phyloP scores from a whole-genome alignment of 2,888 invertebrate genomes.

The Drosophila peninsularis region DNA sequence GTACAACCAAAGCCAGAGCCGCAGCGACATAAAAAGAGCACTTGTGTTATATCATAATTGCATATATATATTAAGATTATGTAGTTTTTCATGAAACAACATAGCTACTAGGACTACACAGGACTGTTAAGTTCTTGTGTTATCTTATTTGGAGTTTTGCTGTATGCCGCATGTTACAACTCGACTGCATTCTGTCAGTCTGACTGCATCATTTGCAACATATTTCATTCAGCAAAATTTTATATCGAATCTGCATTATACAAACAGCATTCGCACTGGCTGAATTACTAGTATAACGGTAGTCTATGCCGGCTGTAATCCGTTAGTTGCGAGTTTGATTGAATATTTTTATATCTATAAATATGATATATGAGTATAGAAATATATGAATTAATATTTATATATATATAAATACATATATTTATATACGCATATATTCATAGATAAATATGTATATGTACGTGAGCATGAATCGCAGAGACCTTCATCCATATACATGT shows the following conservation, averaged over 20 bases:
- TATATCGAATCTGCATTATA: slow-evolving; percentile 1
- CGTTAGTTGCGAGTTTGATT: background rate
- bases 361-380: background rate
- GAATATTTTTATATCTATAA: background rate
- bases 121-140: slow-evolving; percentile 13
- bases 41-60: slow-evolving; percentile 55
- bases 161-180: slow-evolving; percentile 22
- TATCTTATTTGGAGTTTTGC: slow-evolving; percentile 33
- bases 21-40: slow-evolving; percentile 30
- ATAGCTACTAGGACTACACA: slow-evolving; percentile 44
- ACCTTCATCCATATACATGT: background rate
- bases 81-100: background rate
- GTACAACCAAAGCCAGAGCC: slow-evolving; percentile 7
- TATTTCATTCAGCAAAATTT: slow-evolving; percentile 18
- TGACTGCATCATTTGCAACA: slow-evolving; percentile 2
- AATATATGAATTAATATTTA: slow-evolving; percentile 1
- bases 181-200: background rate
- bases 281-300: slow-evolving; percentile 1
- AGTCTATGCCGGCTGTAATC: slow-evolving; percentile 2
- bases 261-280: background rate
- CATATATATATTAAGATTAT: slow-evolving; percentile 2
- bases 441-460: background rate
- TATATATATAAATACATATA: slow-evolving; percentile 6
- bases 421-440: background rate
- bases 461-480: background rate